Evolutionary conservation across 2,113 vertebrate genomes (phyloP).

Genomic region (Hypomesus transpacificus): DNA sequence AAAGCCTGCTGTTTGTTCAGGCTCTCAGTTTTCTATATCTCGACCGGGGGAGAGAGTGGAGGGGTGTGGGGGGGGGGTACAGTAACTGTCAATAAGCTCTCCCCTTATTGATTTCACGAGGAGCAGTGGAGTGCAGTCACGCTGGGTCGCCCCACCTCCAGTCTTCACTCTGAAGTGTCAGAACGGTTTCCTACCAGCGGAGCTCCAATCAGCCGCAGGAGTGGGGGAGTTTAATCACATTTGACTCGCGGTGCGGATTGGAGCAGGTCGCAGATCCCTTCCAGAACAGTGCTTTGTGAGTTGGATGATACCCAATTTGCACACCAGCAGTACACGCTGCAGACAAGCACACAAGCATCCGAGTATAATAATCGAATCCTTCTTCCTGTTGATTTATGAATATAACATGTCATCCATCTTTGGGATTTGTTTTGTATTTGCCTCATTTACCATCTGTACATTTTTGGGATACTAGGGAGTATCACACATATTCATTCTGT

Average conservation of each 20-base stretch:
- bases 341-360: not conserved
- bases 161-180: slow-evolving; percentile 29
- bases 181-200: slow-evolving; percentile 23
- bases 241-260: slow-evolving; percentile 51
- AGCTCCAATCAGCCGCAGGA: slow-evolving; percentile 41
- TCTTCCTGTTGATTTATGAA: no score
- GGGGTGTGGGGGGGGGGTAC: not conserved
- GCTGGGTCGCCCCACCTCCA: slow-evolving; percentile 13
- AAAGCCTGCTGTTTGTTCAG: slow-evolving; percentile 43
- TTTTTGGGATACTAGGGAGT: not conserved
- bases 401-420: no score
- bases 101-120: slow-evolving; percentile 39
- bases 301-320: slow-evolving; percentile 51
- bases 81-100: slow-evolving; percentile 16
- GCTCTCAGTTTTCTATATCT: slow-evolving; percentile 25
- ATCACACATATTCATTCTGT: not conserved
- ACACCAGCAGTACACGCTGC: slow-evolving; percentile 34
- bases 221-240: slow-evolving; percentile 53
- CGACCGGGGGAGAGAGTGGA: slow-evolving; percentile 11
- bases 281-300: slow-evolving; percentile 27
- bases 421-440: not conserved
- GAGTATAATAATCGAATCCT: no score
- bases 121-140: slow-evolving; percentile 13
- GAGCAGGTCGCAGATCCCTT: slow-evolving; percentile 25
- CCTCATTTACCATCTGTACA: not conserved